Base-by-base conservation (phyloP, 2,113 vertebrate genomes). In the Scolopax mira region DNA sequence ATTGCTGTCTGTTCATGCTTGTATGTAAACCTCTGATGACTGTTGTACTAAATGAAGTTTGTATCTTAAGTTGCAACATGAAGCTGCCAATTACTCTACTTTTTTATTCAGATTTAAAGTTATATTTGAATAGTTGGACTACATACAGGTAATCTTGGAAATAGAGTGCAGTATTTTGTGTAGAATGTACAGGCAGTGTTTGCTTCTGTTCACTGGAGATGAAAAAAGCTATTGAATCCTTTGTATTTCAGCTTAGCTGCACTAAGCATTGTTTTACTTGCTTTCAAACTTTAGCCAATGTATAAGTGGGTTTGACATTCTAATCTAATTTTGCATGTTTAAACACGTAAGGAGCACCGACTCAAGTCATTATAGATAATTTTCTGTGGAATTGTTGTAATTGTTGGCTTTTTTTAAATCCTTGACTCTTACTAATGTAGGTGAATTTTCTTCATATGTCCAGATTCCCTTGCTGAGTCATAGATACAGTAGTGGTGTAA, bases 391-490 rank as follows among this genome's bases (percentile, higher is more conserved):
- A 39, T 31, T 88, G 52, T 57, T 90, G 33, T 60, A 89, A 70
- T 61, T 85, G 66, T 46, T 93, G 51, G 37, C 14, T n/a, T 86
- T 73, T 67, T 69, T 4, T 4, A 71, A 90, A 61, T 49, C 46
- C 6, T 85, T 79, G 41, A 41, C 35, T 92, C 22, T 88, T 85
- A 60, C 12, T 82, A 55, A 70, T 46, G 21, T 39, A 37, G 83
- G 71, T 60, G 51, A 88, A 69, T 93, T 92, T 79, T 71, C 41
- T 93, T 94, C 23, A 0, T 79, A 19, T 84, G 66, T 96, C 77
- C 57, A 72, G 84, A 73, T 95, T 93, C 51, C 42, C 74, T 81
- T 93, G 95, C 93, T 97, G 87, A 96, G 93, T 94, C 90, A 95
- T 89, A 95, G 77, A 82, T 89, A 72, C 55, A 79, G 33, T 92